Percentiles rank a stretch among this genome's conserved stretches.
Conservation (phyloP, 2,888 invertebrate species). For the Acleris laterana region DNA sequence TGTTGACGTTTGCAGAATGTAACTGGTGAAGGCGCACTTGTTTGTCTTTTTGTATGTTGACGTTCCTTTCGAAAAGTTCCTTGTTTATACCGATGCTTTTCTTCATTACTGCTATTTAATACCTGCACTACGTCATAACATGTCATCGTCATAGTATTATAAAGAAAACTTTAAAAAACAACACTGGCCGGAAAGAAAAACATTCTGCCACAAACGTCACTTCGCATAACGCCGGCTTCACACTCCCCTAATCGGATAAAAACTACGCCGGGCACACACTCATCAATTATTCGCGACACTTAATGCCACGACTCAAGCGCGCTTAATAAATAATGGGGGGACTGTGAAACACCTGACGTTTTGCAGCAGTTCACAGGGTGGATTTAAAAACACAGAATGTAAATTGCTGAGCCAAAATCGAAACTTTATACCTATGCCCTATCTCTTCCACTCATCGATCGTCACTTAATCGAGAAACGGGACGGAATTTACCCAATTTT, state of each 20-base stretch:
- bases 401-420: not conserved
- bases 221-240: slow-evolving; percentile 13
- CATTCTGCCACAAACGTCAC: not conserved
- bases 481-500: too few relatives aligned
- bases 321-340: slow-evolving; percentile 55
- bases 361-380: slow-evolving; percentile 33
- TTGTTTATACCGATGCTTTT: too few relatives aligned
- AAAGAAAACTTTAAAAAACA: not conserved
- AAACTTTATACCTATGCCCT: too few relatives aligned
- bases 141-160: too few relatives aligned
- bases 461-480: too few relatives aligned
- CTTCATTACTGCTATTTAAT: too few relatives aligned
- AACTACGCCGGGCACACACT: slow-evolving; percentile 35
- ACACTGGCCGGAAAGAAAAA: not conserved
- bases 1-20: too few relatives aligned
- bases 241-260: slow-evolving; percentile 26
- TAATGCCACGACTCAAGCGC: slow-evolving; percentile 55
- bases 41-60: too few relatives aligned
- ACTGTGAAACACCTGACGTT: slow-evolving; percentile 57
- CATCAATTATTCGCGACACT: slow-evolving; percentile 63
- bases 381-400: slow-evolving; percentile 3
- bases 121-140: too few relatives aligned
- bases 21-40: too few relatives aligned
- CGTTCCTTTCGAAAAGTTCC: too few relatives aligned
- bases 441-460: too few relatives aligned